These are phyloP conservation scores for Scaptomyza polygonia DNA, from an alignment of 2,888 invertebrate genomes.

Conservation along the genomic window DNA sequence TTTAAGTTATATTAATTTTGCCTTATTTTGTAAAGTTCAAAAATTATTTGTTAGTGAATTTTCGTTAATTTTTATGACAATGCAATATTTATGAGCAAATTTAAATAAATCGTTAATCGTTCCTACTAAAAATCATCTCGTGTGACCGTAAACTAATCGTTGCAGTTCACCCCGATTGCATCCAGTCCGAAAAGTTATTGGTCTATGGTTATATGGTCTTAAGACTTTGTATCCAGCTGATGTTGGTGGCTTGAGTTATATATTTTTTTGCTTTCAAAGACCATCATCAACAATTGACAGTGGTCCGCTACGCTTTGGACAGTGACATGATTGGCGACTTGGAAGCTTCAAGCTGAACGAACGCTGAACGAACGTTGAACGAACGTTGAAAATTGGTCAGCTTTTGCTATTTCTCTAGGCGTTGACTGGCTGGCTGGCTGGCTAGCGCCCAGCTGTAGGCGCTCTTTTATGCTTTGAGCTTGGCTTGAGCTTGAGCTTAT, in stretches of 20 bases:
- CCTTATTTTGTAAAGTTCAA: too few relatives aligned
- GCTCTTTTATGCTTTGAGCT: constrained; percentile 7
- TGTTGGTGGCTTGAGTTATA: constrained; percentile 8
- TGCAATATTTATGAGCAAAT: too few relatives aligned
- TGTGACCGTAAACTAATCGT: background rate
- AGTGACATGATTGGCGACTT: constrained; percentile 73
- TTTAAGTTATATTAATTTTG: too few relatives aligned
- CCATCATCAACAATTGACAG: constrained; percentile 65
- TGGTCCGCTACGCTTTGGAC: constrained; percentile 65
- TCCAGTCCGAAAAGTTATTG: constrained; percentile 11
- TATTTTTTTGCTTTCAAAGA: constrained; percentile 14
- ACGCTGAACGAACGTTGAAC: too few relatives aligned
- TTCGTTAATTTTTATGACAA: too few relatives aligned
- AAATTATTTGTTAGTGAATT: too few relatives aligned
- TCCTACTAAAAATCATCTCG: background rate
- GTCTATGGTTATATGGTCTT: constrained; percentile 46
- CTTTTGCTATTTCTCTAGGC: constrained; percentile 20
- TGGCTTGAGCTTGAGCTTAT: constrained; percentile 33
- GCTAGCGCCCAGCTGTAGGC: constrained; percentile 18
- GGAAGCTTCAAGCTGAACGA: background rate
- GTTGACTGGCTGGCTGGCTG: constrained; percentile 34
- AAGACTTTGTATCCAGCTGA: constrained; percentile 33
- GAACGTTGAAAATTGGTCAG: constrained; percentile 15
- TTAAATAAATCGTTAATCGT: background rate
- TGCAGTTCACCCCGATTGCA: background rate